Conservation (phyloP, 2,888 invertebrate genomes). For the Leptinotarsa juncta region DNA sequence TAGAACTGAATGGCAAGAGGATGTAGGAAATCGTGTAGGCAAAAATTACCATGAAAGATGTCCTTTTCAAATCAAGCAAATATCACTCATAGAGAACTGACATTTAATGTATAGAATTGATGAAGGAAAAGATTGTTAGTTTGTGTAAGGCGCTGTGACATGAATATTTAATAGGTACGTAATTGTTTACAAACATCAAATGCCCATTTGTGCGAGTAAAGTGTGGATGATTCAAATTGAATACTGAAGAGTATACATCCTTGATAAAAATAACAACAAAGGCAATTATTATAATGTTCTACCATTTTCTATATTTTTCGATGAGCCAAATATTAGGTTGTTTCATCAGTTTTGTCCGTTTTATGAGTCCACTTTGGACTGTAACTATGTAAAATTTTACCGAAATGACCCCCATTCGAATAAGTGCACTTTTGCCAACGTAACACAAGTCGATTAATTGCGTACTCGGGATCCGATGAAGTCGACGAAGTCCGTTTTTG, state of each 20-base stretch:
- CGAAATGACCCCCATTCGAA: too few relatives aligned
- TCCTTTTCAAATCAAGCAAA: not conserved
- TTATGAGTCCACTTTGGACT: too few relatives aligned
- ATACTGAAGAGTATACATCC: not conserved
- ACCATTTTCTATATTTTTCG: too few relatives aligned
- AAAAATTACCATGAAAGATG: not conserved
- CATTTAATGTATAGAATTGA: not conserved
- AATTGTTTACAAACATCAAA: slow-evolving; percentile 19
- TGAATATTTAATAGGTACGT: not conserved
- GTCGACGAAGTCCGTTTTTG: too few relatives aligned
- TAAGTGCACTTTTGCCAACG: too few relatives aligned
- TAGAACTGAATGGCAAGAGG: too few relatives aligned
- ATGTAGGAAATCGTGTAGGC: not conserved
- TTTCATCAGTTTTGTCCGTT: too few relatives aligned
- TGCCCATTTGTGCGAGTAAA: not conserved
- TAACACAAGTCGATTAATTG: too few relatives aligned
- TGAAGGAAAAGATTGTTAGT: not conserved
- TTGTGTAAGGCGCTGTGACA: not conserved
- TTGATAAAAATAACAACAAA: not conserved
- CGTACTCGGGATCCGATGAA: too few relatives aligned
- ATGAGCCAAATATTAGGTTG: too few relatives aligned
- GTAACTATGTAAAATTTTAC: too few relatives aligned
- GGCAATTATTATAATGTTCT: too few relatives aligned
- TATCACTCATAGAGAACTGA: not conserved
- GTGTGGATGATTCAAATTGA: slow-evolving; percentile 4